phyloP scores from a whole-genome alignment of 2,888 invertebrate genomes.

The Amblyjoppa proteus region DNA sequence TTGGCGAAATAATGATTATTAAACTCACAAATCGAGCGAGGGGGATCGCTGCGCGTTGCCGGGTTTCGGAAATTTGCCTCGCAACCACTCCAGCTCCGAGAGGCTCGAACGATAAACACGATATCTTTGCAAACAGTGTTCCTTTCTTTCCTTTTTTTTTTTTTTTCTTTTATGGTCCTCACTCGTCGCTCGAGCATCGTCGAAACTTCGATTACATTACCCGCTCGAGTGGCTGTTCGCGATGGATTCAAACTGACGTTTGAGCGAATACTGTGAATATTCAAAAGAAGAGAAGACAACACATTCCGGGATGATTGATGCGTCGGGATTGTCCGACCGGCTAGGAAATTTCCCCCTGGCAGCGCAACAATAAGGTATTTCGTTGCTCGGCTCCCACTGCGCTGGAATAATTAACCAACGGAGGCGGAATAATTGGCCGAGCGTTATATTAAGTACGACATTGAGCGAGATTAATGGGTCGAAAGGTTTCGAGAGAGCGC shows the following conservation, averaged over 20 bases:
- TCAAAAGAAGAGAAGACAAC: not conserved
- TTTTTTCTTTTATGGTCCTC: not conserved
- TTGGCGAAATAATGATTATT: constrained; percentile 59
- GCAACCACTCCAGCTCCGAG: not conserved
- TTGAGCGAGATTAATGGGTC: constrained; percentile 77
- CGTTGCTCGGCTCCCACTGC: constrained; percentile 43
- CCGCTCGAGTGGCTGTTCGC: not conserved
- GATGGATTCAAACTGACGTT: not conserved
- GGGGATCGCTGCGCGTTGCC: not conserved
- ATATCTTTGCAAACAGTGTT: not conserved
- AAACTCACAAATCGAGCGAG: constrained; percentile 56
- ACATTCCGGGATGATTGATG: constrained; percentile 59
- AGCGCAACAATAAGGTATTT: constrained; percentile 56
- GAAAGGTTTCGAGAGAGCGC: constrained; percentile 73
- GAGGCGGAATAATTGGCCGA: constrained; percentile 76
- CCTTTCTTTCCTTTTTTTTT: too few species aligned
- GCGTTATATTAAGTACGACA: constrained; percentile 75
- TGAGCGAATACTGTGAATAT: constrained; percentile 29
- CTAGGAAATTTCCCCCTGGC: constrained; percentile 29
- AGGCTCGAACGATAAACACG: constrained; percentile 3
- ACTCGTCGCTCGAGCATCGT: constrained; percentile 3
- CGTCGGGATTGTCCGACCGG: constrained; percentile 21
- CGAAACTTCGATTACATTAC: constrained; percentile 19
- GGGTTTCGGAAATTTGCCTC: not conserved
- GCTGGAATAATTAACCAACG: constrained; percentile 70